phyloP scores from a whole-genome alignment of 2,797 vertebrate species.

The Silurus aristotelis region DNA sequence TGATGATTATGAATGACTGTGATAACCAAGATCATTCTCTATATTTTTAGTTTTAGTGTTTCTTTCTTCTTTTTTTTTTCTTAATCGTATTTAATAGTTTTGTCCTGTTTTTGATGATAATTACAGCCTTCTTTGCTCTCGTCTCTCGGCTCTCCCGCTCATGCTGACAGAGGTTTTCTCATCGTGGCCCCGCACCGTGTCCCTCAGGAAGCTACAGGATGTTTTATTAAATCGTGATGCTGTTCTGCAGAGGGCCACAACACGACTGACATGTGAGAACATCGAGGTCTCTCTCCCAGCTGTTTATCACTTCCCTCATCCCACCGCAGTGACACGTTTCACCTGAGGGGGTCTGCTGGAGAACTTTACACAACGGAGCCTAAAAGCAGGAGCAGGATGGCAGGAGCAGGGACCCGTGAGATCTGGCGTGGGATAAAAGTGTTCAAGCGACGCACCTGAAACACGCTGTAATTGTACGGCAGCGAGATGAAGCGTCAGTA shows the following conservation, averaged over 20 bases:
- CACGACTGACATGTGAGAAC: conserved; percentile 47
- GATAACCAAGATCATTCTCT: not conserved
- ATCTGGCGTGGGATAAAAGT: conserved; percentile 1
- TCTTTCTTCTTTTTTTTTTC: not conserved
- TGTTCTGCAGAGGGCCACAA: conserved; percentile 67
- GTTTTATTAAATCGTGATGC: conserved; percentile 79
- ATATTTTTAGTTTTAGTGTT: not conserved
- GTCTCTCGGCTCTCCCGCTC: not conserved
- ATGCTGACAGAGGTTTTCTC: conserved; percentile 4
- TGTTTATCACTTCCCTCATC: conserved; percentile 76
- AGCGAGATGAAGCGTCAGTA: conserved; percentile 29
- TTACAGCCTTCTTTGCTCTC: too few species aligned
- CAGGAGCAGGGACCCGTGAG: not conserved
- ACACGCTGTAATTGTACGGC: conserved; percentile 41
- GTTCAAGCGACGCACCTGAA: conserved; percentile 29
- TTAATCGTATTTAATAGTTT: not conserved
- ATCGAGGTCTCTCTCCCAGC: conserved; percentile 80
- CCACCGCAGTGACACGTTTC: conserved; percentile 78
- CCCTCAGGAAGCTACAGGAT: conserved; percentile 64
- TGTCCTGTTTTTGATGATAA: too few species aligned
- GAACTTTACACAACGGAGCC: conserved; percentile 12
- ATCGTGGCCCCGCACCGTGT: not conserved
- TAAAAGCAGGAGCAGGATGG: not conserved
- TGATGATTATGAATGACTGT: not conserved
- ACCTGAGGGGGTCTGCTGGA: conserved; percentile 69